These are phyloP conservation scores for Panagrolaimus sp. DNA, from an alignment of 1,140 invertebrate species.

Conservation along the genomic window DNA sequence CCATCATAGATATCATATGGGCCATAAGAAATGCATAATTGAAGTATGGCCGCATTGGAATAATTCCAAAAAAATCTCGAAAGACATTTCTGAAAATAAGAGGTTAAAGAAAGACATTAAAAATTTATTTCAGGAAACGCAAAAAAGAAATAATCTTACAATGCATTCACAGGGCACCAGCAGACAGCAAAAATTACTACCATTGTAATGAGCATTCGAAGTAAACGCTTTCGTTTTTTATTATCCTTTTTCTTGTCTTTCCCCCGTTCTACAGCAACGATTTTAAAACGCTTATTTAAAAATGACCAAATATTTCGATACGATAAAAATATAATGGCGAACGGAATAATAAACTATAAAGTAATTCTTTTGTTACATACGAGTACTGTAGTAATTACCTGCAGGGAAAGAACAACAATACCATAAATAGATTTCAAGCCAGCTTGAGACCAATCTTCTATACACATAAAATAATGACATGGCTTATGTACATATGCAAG, in stretches of 20 bases:
- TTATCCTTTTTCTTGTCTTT: constrained; percentile 26
- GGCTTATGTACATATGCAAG: constrained; percentile 39
- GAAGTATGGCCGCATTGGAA: constrained; percentile 71
- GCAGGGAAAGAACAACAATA: constrained; percentile 74
- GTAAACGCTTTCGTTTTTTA: constrained; percentile 34
- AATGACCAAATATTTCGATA: constrained; percentile 83
- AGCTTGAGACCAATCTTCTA: constrained; percentile 46
- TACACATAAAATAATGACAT: constrained; percentile 47
- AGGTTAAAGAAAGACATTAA: background rate
- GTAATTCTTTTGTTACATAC: constrained; percentile 76
- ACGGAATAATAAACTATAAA: constrained; percentile 88
- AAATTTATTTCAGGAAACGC: background rate
- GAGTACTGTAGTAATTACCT: constrained; percentile 61
- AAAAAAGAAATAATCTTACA: constrained; percentile 37
- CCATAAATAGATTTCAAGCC: constrained; percentile 69
- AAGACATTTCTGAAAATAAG: constrained; percentile 67
- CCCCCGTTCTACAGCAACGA: constrained; percentile 23
- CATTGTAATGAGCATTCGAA: constrained; percentile 89
- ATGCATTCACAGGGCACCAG: constrained; percentile 67
- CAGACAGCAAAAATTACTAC: constrained; percentile 85
- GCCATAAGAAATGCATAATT: constrained; percentile 77
- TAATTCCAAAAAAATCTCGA: constrained; percentile 70
- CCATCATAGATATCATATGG: constrained; percentile 89
- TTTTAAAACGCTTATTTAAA: constrained; percentile 64
- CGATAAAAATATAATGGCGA: constrained; percentile 84